Base-by-base conservation (phyloP, 1,140 invertebrate genomes). In the Oreohelix idahoensis region DNA sequence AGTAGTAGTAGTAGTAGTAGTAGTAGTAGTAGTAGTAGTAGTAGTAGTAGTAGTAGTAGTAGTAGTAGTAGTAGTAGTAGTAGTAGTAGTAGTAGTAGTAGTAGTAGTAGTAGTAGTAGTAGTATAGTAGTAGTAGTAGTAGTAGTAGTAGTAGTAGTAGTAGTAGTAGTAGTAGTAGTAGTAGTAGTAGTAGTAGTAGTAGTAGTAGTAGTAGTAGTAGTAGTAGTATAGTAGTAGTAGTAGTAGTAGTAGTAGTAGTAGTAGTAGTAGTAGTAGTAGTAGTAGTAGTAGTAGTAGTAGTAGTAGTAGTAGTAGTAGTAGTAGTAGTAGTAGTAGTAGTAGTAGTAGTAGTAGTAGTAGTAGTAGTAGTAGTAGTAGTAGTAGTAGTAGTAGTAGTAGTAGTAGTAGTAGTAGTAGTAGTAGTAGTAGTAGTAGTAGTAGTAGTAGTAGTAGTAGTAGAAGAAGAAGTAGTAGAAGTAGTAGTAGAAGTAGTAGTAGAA, bases 261-360 rank as follows among this genome's bases (percentile, higher is more conserved):
- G 73, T 42, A 75, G 73, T 75, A 42, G 73, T 75, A 75, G 73
- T 75, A 42, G 38, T 75, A 75, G 73, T 75, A 42, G 73, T 42
- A 75, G 38, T 42, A 75, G 73, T 49, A 75, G 38, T 49, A 75
- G 73, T 49, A 42, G 73, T 49, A 42, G 73, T 49, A 75, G 73
- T 42, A 42, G 73, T 42, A 75, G 73, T 75, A 75, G 73, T 75
- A 42, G 73, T 75, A 42, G 73, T 75, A 42, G 73, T 75, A 42
- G 38, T 75, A 75, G 38, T 75, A 75, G 73, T 75, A 42, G 73
- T 42, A 42, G 38, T 42, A 75, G 73, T 29, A 75, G 73, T 29
- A 75, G 73, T 29, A 42, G 73, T 29, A 75, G 73, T 29, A 75
- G n/a, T 39, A 75, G 39, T 29, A 42, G 38, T 42, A 39, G 73